phyloP scores from a whole-genome alignment of 2,113 vertebrate genomes.

The Macquaria ambigua region DNA sequence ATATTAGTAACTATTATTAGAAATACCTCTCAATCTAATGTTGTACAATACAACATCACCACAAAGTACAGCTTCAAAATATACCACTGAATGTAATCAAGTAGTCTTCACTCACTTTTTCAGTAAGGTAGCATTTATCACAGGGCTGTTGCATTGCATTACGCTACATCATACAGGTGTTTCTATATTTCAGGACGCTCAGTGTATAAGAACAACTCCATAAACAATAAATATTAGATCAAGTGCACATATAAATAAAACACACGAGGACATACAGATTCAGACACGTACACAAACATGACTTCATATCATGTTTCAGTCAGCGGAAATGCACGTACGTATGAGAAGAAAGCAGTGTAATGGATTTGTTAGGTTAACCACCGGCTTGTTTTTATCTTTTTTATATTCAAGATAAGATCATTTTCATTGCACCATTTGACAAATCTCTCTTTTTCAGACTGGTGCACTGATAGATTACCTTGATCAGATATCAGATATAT shows the following conservation, averaged over 20 bases:
- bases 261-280: neutral
- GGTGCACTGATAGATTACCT: neutral
- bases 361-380: neutral
- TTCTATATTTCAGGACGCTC: neutral
- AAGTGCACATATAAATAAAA: neutral
- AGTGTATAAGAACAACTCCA: neutral
- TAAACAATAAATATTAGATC: conserved; percentile 3
- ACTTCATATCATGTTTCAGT: conserved; percentile 22
- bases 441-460: neutral
- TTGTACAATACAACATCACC: neutral
- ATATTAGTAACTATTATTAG: neutral
- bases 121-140: neutral
- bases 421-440: neutral
- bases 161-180: conserved; percentile 1
- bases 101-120: neutral
- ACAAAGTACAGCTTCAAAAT: neutral
- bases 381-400: neutral
- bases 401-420: neutral
- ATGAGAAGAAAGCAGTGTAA: neutral
- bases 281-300: neutral
- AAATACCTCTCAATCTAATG: neutral
- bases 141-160: neutral
- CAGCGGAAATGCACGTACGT: neutral
- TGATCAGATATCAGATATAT: too few species aligned
- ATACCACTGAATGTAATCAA: neutral